Evolutionary conservation across 2,888 invertebrate species (phyloP), one percentile per base, ranked within the genome.

Genomic region (Eretmocerus hayati): DNA sequence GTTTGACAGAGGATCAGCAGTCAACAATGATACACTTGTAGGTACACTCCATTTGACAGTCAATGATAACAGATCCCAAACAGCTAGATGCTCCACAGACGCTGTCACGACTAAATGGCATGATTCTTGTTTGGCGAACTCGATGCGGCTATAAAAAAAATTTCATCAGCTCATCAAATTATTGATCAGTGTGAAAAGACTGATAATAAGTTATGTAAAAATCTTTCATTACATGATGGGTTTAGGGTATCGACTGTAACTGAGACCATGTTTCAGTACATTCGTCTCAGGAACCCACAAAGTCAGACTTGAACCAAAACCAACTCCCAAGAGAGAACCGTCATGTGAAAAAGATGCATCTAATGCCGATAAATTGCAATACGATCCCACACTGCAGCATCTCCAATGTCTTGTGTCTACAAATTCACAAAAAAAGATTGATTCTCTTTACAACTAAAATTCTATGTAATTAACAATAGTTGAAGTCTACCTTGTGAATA

Each of bases 41-140:
- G 75, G 69, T 3, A 87, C 84, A 40, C 74, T 76, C 88, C 89
- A 89, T 21, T 76, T 74, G 42, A 88, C 73, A 19, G 80, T 75
- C n/a, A 85, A 71, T 1, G 83, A 82, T 42, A 85, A 67, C 15
- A 87, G 70, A 72, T 86, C 84, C 87, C 87, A 87, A 2, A 85
- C 83, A 3, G 78, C 78, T 8, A 87, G 58, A 51, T 80, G 78
- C 11, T 74, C 67, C 3, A 74, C 65, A n/a, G 81, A 81, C 33
- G 74, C 74, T 23, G 75, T 68, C n/a, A 82, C 77, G 38, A 81
- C 60, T 20, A 82, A 67, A 62, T 83, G 81, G 54, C 78, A 77
- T 46, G 76, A 74, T 46, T 75, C 72, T 38, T 74, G 71, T 45
- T 69, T 73, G 4, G 83, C 83, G 67, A 84, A 84, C 62, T 79